A percentile compares a stretch with the other conserved stretches of the same genome.
phyloP scores from a whole-genome alignment of 2,888 invertebrate genomes.

The Bugula neritina region DNA sequence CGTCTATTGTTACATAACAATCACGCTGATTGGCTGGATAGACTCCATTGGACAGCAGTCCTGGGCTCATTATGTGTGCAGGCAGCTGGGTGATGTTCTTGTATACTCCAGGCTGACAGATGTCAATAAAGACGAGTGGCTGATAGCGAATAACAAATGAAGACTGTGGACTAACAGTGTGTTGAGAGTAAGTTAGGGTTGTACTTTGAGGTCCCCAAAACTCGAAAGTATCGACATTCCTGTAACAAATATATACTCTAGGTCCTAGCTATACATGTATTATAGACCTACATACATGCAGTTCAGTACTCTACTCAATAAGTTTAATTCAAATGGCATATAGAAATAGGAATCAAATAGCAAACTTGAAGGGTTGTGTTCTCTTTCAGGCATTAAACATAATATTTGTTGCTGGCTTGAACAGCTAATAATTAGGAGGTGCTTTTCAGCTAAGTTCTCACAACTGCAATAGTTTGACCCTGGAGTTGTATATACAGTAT shows the following conservation, averaged over 20 bases:
- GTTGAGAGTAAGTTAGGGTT: not conserved
- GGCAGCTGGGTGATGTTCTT: not conserved
- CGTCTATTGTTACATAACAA: not conserved
- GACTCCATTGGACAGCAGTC: not conserved
- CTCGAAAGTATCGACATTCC: not conserved
- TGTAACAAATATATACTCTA: not conserved
- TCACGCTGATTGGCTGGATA: not conserved
- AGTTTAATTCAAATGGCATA: too few species aligned
- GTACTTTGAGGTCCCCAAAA: not conserved
- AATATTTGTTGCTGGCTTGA: too few species aligned
- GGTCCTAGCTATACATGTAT: too few species aligned
- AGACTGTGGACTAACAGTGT: not conserved
- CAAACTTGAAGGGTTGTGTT: too few species aligned
- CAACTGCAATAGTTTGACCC: too few species aligned
- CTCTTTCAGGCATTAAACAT: too few species aligned
- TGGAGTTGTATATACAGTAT: too few species aligned
- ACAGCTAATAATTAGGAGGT: too few species aligned
- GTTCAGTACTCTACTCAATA: too few species aligned
- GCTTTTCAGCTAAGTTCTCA: too few species aligned
- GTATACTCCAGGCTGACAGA: not conserved
- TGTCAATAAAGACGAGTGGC: not conserved
- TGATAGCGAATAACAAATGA: not conserved
- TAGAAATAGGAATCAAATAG: too few species aligned
- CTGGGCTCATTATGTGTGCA: not conserved
- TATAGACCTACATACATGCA: too few species aligned